phyloP scores from a whole-genome alignment of 2,113 vertebrate genomes.

The Ceratotherium simum region DNA sequence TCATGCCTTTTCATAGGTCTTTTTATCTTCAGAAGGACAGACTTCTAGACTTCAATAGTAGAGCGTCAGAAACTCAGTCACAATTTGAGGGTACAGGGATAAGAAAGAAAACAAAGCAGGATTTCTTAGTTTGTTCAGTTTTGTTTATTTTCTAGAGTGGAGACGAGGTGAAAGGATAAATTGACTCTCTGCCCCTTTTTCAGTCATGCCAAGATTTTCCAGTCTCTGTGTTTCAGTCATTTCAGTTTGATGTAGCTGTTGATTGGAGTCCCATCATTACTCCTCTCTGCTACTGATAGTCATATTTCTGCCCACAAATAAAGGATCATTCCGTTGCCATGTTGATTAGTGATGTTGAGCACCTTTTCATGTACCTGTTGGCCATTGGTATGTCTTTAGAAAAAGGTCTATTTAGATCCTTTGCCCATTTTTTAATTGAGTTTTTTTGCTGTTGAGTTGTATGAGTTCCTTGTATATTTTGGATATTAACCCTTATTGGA shows the following conservation, averaged over 20 bases:
- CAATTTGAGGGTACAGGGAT: not conserved
- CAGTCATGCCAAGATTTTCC: not conserved
- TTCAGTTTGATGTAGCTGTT: not conserved
- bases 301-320: not conserved
- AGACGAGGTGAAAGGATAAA: not conserved
- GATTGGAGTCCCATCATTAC: not conserved
- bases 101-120: not conserved
- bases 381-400: not conserved
- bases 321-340: not conserved
- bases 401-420: not conserved
- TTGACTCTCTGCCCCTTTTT: not conserved
- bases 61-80: not conserved
- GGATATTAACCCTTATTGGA: not conserved
- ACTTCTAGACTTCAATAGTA: not conserved
- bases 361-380: not conserved
- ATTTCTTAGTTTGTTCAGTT: not conserved
- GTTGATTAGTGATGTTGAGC: not conserved
- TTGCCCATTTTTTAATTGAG: not conserved
- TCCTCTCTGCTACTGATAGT: not conserved
- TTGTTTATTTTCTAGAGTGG: not conserved
- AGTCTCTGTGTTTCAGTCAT: constrained; percentile 8
- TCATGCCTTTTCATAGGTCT: not conserved
- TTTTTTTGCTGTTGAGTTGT: not conserved
- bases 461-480: not conserved
- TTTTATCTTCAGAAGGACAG: not conserved